Evolutionary conservation across 2,113 vertebrate species (phyloP).

Genomic region (Cryptotis parvus): DNA sequence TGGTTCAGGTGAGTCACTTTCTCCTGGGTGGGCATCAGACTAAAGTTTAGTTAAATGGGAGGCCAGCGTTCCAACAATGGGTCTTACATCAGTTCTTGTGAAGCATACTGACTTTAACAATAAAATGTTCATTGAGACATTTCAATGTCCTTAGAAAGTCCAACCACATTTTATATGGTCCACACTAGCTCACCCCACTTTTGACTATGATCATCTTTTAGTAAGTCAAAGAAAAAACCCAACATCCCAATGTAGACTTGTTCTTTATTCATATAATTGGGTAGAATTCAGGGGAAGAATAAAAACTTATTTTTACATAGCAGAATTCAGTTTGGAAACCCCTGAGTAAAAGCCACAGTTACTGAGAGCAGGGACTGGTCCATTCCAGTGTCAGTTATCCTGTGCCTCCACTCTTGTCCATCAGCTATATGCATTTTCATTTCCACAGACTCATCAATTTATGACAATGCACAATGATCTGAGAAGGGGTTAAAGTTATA

Average conservation of each 20-base stretch:
- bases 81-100: not conserved
- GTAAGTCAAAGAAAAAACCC: constrained; percentile 20
- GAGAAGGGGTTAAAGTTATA: constrained; percentile 31
- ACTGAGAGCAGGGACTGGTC: not conserved
- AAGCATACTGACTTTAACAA: not conserved
- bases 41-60: not conserved
- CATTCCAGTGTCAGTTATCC: not conserved
- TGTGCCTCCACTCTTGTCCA: not conserved
- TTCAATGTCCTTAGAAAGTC: not conserved
- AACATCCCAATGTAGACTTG: not conserved
- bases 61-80: not conserved
- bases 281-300: not conserved
- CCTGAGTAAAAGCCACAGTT: not conserved
- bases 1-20: not conserved
- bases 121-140: not conserved
- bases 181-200: not conserved
- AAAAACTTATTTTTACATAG: constrained; percentile 12
- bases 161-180: not conserved
- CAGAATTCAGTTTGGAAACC: constrained; percentile 2
- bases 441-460: not conserved
- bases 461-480: not conserved
- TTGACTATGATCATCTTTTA: constrained; percentile 19
- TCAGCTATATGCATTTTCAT: constrained; percentile 9
- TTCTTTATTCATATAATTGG: not conserved
- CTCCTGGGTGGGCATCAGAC: not conserved